Evolutionary conservation across 2,113 vertebrate species (phyloP), one percentile per base, ranked within the genome.

Genomic region (Istiophorus platypterus): DNA sequence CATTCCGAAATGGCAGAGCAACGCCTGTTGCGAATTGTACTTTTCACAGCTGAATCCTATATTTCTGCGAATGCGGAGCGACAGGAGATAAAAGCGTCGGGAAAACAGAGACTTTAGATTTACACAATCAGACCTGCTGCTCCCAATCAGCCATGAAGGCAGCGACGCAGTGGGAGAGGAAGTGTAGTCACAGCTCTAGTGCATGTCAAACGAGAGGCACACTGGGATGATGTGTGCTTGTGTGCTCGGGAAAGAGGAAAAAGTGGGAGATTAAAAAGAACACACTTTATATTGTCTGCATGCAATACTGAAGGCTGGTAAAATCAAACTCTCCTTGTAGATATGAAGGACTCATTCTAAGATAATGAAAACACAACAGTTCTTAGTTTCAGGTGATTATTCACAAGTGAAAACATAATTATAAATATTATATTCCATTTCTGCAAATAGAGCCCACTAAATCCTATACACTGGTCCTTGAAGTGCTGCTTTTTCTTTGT

Each of bases 121-220:
- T 72, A 86, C 82, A 85, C 82, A 66, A 78, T 87, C 76, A 79
- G 72, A 67, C 85, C 86, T 79, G 90, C 90, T 91, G 90, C 86
- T 91, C 84, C 81, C 86, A 90, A 87, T 92, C 88, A 91, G 83
- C 83, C 85, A 75, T 76, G 85, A 79, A 74, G 71, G 74, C 62
- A 68, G 81, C 61, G 11, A 39, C 74, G 10, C 85, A 80, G 84
- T 74, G 76, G 83, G 79, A 45, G 47, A 24, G 64, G 70, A 64
- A 82, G 56, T 27, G 13, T 15, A 59, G 2, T 31, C 37, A 15
- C 20, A 18, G 61, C 73, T 76, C 41, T 34, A 7, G 62, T 63
- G 71, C 62, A 73, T 81, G 75, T 71, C 81, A 80, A 74, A 87
- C 18, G 12, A 68, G 14, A 73, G 37, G 29, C 29, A 26, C 41